Evolutionary conservation across 2,888 invertebrate genomes (phyloP), one percentile per base, ranked within the genome.

Genomic region (Abscondita cerata): DNA sequence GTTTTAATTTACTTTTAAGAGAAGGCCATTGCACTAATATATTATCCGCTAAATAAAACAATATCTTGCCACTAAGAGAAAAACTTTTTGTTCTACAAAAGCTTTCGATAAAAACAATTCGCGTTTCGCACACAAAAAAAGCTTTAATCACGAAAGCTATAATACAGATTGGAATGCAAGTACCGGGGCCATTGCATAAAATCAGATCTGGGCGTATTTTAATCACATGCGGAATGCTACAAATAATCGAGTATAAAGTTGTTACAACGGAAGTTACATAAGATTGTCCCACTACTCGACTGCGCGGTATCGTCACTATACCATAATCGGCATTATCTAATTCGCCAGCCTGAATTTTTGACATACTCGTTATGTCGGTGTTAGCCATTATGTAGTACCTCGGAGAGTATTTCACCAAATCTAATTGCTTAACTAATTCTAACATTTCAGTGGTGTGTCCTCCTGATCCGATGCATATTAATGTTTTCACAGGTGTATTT

Each of bases 381-480:
- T 86, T 83, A 2, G 96, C 93, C 65, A 92, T 80, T 46, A 96
- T 80, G 75, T 95, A 96, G 58, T 88, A 80, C 54, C 95, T 82
- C 0, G 95, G 94, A 0, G 81, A 79, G 76, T 92, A 95, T 72
- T 84, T 85, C 1, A 80, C 73, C n/a, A 79, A 75, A 70, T 88
- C 83, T 44, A 97, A 76, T 20, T 83, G 82, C 67, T 85, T 81
- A 4, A 91, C 78, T 40, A 98, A 82, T 65, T 88, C 84, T 51
- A 97, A 78, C 85, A 99, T 91, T 84, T 99, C 98, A n/a, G 91
- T 89, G 0, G 98, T 98, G 77, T 99, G 98, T 0, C 96, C 96
- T 57, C 95, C 96, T 68, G 91, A 90, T 36, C 91, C 91, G 60
- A 91, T 85, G 68, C 91, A 87, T 68, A 90, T 82, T 59, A 89